Evolutionary conservation across 1,140 invertebrate genomes (phyloP), one percentile per base, ranked within the genome.

Genomic region (Atta cephalotes): DNA sequence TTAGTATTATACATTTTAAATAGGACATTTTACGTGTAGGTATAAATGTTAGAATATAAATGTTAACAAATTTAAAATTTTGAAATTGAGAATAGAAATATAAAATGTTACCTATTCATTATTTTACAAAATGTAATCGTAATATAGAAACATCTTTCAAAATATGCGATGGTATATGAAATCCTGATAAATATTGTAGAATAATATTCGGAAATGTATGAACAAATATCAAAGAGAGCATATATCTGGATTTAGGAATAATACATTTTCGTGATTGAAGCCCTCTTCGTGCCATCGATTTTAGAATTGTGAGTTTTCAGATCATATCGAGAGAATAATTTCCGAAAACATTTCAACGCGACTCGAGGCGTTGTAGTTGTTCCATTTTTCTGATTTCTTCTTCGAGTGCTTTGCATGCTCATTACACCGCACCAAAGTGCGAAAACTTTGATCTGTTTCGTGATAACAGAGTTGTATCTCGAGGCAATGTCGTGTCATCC

Each of bases 191-290:
- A 66, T 66, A 53, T 70, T 28, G 28, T 31, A 66, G 18, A 53
- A 79, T 49, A 65, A 63, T 77, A 65, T 66, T 31, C 12, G 3
- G 0, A 51, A 45, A 51, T 65, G 16, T 79, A 12, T 63, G 35
- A 79, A 66, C 18, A 51, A 49, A 78, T 49, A 63, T 63, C 14
- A 4, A 28, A 14, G 21, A n/a, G 16, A 78, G 10, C 16, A 4
- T n/a, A 78, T 45, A 45, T 39, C 14, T 3, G n/a, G 35, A 77
- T 78, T 49, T 49, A 18, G 16, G 66, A 79, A 35, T 66, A 79
- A 66, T 31, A 0, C 12, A 18, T 49, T 78, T 78, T 45, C 9
- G 4, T 28, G 39, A 78, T 78, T 79, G 6, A 2, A 21, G 18
- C 21, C n/a, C 16, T 76, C 12, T 77, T 5, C 53, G 18, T 35